A percentile compares a stretch with the other conserved stretches of the same genome.
Conservation (phyloP, 1,140 invertebrate genomes). For the Papilio machaon region DNA sequence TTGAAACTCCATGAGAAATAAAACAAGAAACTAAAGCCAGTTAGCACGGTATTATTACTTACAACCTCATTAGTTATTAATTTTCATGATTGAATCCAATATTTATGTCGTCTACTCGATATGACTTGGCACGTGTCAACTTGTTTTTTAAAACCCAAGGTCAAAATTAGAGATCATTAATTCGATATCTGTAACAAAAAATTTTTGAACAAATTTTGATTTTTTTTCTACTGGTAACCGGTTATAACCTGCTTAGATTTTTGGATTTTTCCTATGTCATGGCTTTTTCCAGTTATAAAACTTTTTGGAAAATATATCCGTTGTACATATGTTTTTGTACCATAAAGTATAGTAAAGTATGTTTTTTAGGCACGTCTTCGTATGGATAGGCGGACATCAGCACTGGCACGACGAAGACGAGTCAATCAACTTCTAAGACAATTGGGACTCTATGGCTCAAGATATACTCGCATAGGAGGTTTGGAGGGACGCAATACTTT, state of each 20-base stretch:
- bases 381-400: constrained; percentile 86
- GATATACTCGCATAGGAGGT: constrained; percentile 89
- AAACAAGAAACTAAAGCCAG: neutral
- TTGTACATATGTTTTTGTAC: no score
- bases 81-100: neutral
- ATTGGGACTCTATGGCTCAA: constrained; percentile 88
- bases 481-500: constrained; percentile 89
- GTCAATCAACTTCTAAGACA: constrained; percentile 88
- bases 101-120: neutral
- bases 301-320: no score
- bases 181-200: neutral
- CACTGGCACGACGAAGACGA: constrained; percentile 83
- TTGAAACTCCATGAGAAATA: neutral
- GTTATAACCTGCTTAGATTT: no score
- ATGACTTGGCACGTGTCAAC: neutral
- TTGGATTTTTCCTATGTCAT: no score
- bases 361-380: constrained; percentile 88
- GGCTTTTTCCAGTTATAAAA: no score
- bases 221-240: neutral
- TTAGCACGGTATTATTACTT: neutral
- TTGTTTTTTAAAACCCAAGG: neutral
- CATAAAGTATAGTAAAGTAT: neutral
- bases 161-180: neutral
- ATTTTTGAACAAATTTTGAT: neutral
- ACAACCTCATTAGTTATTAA: neutral